A percentile compares a stretch with the other conserved stretches of the same genome.
Evolutionary conservation across 2,888 invertebrate species (phyloP).

Genomic region (Monopis laevigella): DNA sequence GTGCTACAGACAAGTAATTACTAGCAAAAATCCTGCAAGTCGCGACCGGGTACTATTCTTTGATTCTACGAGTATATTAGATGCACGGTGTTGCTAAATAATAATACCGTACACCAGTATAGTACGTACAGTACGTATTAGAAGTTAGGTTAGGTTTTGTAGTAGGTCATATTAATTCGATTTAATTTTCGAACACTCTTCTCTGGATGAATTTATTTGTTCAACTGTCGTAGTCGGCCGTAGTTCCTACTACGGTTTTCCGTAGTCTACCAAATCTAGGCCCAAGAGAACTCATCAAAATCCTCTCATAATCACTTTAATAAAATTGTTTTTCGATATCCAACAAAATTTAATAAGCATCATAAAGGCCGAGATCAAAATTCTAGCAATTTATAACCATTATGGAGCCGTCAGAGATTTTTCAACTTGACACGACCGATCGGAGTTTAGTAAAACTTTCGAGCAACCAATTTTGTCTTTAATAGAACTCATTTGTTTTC

Average conservation of each 20-base stretch:
- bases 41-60: no score
- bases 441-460: slow-evolving; percentile 32
- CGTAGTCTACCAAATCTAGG: background rate
- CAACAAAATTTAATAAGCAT: slow-evolving; percentile 12
- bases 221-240: no score
- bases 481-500: slow-evolving; percentile 45
- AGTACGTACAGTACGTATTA: no score
- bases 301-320: slow-evolving; percentile 2
- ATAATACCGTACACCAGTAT: no score
- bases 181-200: no score
- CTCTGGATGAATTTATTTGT: no score
- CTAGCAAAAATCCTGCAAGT: no score
- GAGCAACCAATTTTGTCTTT: slow-evolving; percentile 44
- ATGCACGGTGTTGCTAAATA: no score
- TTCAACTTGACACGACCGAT: slow-evolving; percentile 35
- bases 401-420: slow-evolving; percentile 32
- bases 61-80: no score
- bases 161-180: no score
- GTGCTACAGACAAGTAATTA: no score
- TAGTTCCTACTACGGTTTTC: background rate
- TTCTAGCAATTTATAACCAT: slow-evolving; percentile 23
- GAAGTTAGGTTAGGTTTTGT: no score
- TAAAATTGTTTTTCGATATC: slow-evolving; percentile 11
- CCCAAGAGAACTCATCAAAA: slow-evolving; percentile 3
- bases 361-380: slow-evolving; percentile 10